Evolutionary conservation across 1,140 invertebrate species (phyloP), one percentile per base, ranked within the genome.

Genomic region (Lordiphosa mommai): DNA sequence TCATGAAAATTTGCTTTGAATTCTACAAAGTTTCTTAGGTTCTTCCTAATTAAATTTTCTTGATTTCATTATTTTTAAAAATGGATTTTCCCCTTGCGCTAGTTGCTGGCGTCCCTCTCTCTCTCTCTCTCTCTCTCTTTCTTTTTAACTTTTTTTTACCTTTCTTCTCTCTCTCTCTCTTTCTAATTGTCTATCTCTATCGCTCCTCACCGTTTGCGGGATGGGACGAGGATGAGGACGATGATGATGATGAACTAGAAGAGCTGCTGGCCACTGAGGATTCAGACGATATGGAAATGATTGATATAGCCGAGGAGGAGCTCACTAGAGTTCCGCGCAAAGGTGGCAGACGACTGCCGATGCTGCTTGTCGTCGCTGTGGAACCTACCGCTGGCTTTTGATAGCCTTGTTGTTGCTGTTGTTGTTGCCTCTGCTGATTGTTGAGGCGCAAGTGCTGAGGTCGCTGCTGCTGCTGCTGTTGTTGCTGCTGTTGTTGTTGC

Each of bases 271-370:
- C 86, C 36, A 88, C 74, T 50, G 86, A 88, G 40, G 86, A 88
- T 43, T 88, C 86, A 34, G 86, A 88, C 14, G 86, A 88, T 88
- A 88, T 88, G 44, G 86, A 88, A 76, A 88, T 88, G 58, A 88
- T 88, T 47, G 84, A 86, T 68, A 71, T 73, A 12, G 72, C 67
- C 12, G 86, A 88, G 9, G 80, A 70, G 2, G 86, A 84, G 23
- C 74, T 88, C 7, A 73, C 82, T 29, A 88, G 41, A 16, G 80
- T 73, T 10, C 74, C 70, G 2, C 77, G 57, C 27, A 85, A 59
- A 7, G 73, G 64, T 20, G 73, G 69, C 57, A 82, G 33, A 7
- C 76, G 55, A 20, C 53, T 60, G 36, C 5, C 12, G 36, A 38
- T 27, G 38, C 38, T 20, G 38, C 40, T 27, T 20, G 40, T 38